These are phyloP conservation scores for Epirrita christyi DNA, from an alignment of 2,888 invertebrate species.

Conservation along the genomic window DNA sequence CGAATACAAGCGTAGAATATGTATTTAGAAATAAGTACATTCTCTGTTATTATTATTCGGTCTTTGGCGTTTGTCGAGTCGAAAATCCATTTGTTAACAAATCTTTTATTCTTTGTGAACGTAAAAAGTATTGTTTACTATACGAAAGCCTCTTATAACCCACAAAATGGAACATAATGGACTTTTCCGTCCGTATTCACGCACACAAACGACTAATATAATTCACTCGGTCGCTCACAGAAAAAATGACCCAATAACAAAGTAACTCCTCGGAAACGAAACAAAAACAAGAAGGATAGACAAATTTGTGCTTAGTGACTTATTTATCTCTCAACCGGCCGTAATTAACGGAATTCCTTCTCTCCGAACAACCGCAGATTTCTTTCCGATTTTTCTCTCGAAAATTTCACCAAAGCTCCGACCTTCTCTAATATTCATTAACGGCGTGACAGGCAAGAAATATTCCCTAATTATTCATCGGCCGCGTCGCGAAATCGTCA, in stretches of 20 bases:
- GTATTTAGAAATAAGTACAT: background rate
- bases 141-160: slow-evolving; percentile 52
- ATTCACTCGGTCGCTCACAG: slow-evolving; percentile 59
- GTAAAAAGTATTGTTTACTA: slow-evolving; percentile 59
- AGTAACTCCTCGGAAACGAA: slow-evolving; percentile 61
- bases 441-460: slow-evolving; percentile 79
- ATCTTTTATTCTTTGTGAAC: slow-evolving; percentile 46
- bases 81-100: slow-evolving; percentile 46
- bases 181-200: slow-evolving; percentile 65
- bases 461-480: slow-evolving; percentile 81
- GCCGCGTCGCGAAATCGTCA: slow-evolving; percentile 74
- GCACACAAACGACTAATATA: slow-evolving; percentile 68
- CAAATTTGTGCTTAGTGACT: slow-evolving; percentile 78
- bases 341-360: slow-evolving; percentile 75
- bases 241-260: slow-evolving; percentile 73
- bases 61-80: slow-evolving; percentile 16
- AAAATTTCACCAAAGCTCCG: slow-evolving; percentile 28
- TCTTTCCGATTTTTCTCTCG: slow-evolving; percentile 58
- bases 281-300: slow-evolving; percentile 76
- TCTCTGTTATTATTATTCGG: slow-evolving; percentile 6
- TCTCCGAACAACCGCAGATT: slow-evolving; percentile 63
- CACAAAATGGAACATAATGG: slow-evolving; percentile 65
- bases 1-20: too few relatives aligned
- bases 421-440: slow-evolving; percentile 79
- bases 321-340: slow-evolving; percentile 69